Base-by-base conservation (phyloP, 1,140 invertebrate genomes). In the Monomorium pharaonis region DNA sequence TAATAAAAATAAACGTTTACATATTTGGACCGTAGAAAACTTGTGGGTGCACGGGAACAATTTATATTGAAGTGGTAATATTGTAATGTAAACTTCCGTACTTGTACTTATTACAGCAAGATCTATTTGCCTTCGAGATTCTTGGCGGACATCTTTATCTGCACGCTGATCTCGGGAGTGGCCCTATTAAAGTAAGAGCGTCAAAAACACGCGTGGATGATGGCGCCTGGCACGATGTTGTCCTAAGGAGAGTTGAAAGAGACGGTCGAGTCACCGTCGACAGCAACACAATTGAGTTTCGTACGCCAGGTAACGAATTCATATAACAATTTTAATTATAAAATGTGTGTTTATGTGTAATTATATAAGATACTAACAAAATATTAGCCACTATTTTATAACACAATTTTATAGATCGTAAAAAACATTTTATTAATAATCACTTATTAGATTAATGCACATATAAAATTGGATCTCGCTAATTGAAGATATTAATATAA, bases 81-180 rank as follows among this genome's bases (percentile, higher is more conserved):
- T 18, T 9, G 12, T 77, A 58, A 70, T 51, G n/a, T 7, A 44
- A 42, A 42, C 33, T 12, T 9, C 3, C n/a, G n/a, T n/a, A 2
- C n/a, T 85, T 70, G 5, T 47, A 18, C 10, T 21, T 54, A 89
- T 95, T 93, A 1, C 95, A 98, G 97, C 96, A 97, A 63, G 98
- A 99, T 93, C 96, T 99, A 62, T 98, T 99, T 92, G 98, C 98
- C 12, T 97, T 99, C 87, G 99, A 99, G 94, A 96, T 99, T 85
- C 96, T 99, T 54, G 98, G 98, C 86, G 98, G 99, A 0, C 98
- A 99, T 92, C 96, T 99, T 67, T 99, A 98, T 93, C 96, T 99
- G 18, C 97, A 99, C 87, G 95, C 99, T 75, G 98, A 99, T 93
- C 95, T 99, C 21, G 99, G 99, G 0, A 98, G 98, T n/a, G 99